These are phyloP conservation scores for Apoda limacodes DNA, from an alignment of 2,888 invertebrate species.

Conservation along the genomic window DNA sequence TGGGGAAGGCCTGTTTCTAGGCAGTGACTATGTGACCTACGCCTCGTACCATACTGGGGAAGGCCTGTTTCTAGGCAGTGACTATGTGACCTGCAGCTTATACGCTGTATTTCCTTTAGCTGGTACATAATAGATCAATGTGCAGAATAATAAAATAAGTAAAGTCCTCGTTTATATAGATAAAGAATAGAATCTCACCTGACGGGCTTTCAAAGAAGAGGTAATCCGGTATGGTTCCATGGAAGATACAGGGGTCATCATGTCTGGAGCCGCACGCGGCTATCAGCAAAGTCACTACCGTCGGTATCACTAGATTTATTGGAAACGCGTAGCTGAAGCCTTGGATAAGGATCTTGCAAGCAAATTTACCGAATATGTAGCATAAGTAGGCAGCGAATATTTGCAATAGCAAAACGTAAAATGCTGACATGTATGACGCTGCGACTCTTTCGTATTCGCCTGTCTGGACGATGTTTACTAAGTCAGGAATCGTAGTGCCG, in stretches of 20 bases:
- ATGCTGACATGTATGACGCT: slow-evolving; percentile 77
- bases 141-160: too few species aligned
- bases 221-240: slow-evolving; percentile 86
- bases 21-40: too few species aligned
- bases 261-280: slow-evolving; percentile 89
- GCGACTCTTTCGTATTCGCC: slow-evolving; percentile 80
- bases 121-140: too few species aligned
- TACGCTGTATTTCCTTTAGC: too few species aligned
- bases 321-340: slow-evolving; percentile 98
- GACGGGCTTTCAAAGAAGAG: slow-evolving; percentile 93
- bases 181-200: slow-evolving; percentile 31
- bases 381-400: slow-evolving; percentile 86
- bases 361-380: slow-evolving; percentile 95
- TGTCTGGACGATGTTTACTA: slow-evolving; percentile 80
- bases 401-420: slow-evolving; percentile 84
- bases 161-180: too few species aligned
- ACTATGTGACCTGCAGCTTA: too few species aligned
- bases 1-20: too few species aligned
- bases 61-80: too few species aligned
- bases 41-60: too few species aligned
- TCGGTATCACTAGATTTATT: slow-evolving; percentile 91
- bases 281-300: slow-evolving; percentile 88
- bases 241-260: slow-evolving; percentile 90
- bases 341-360: slow-evolving; percentile 97
- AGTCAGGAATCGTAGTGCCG: slow-evolving; percentile 75